phyloP scores from a whole-genome alignment of 2,797 vertebrate species.

The Enteromius viviparus region DNA sequence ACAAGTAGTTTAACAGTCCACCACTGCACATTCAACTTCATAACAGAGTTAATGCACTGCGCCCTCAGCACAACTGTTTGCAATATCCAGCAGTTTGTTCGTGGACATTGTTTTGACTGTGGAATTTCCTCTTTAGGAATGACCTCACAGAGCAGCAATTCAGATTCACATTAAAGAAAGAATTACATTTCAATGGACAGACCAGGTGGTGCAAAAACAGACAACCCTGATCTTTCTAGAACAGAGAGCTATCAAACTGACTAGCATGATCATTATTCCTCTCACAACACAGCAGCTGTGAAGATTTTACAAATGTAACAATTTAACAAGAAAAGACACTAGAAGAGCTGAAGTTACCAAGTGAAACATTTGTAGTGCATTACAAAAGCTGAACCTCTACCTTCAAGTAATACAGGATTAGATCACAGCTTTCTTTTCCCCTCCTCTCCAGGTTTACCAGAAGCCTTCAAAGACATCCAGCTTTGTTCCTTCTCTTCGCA shows the following conservation, averaged over 20 bases:
- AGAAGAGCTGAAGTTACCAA: background rate
- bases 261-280: slow-evolving; percentile 64
- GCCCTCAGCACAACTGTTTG: slow-evolving; percentile 1
- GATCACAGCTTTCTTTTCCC: slow-evolving; percentile 16
- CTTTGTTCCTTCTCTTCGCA: slow-evolving; percentile 72
- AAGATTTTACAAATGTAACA: background rate
- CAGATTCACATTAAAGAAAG: background rate
- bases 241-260: slow-evolving; percentile 69
- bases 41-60: background rate
- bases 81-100: slow-evolving; percentile 19
- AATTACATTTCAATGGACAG: background rate
- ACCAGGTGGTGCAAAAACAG: slow-evolving; percentile 7
- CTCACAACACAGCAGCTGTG: background rate
- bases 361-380: background rate
- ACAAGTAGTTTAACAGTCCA: background rate
- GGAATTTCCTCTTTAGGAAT: slow-evolving; percentile 47
- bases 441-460: slow-evolving; percentile 49
- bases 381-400: slow-evolving; percentile 27
- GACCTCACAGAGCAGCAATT: slow-evolving; percentile 40
- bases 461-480: slow-evolving; percentile 71
- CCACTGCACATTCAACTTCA: background rate
- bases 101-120: slow-evolving; percentile 25
- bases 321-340: slow-evolving; percentile 1
- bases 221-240: slow-evolving; percentile 29
- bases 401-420: slow-evolving; percentile 39